Conservation (phyloP, 2,888 invertebrate species). For the Pandemis heparana region DNA sequence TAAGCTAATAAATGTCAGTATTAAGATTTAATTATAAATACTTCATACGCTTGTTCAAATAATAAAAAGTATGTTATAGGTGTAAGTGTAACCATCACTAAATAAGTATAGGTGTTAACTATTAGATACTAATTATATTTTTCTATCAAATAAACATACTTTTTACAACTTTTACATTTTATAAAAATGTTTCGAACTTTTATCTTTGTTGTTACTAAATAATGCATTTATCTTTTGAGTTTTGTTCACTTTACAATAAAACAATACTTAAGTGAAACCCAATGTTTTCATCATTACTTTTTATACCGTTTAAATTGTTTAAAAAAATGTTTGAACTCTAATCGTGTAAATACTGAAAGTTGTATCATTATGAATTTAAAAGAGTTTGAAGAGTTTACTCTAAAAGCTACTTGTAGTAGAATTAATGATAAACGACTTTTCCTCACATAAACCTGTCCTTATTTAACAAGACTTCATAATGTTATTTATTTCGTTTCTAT, state of each 20-base stretch:
- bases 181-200: slow-evolving; percentile 50
- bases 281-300: not conserved
- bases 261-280: not conserved
- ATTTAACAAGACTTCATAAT: not conserved
- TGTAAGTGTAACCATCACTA: slow-evolving; percentile 46
- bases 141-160: slow-evolving; percentile 69
- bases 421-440: not conserved
- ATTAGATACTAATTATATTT: slow-evolving; percentile 79
- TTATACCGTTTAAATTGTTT: not conserved
- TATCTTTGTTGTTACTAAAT: slow-evolving; percentile 55
- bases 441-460: no score
- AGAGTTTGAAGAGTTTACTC: no score
- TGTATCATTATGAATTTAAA: no score
- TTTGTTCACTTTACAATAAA: not conserved
- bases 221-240: slow-evolving; percentile 30
- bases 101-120: slow-evolving; percentile 64
- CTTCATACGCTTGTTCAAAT: slow-evolving; percentile 54
- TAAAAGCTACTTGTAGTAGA: not conserved
- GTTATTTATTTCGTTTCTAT: not conserved
- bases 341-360: no score
- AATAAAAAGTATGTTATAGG: slow-evolving; percentile 46
- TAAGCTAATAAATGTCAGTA: slow-evolving; percentile 54
- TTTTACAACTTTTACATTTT: slow-evolving; percentile 72
- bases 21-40: slow-evolving; percentile 47
- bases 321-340: no score